Conservation (phyloP, 2,113 vertebrate genomes). For the Meleagris gallopavo region DNA sequence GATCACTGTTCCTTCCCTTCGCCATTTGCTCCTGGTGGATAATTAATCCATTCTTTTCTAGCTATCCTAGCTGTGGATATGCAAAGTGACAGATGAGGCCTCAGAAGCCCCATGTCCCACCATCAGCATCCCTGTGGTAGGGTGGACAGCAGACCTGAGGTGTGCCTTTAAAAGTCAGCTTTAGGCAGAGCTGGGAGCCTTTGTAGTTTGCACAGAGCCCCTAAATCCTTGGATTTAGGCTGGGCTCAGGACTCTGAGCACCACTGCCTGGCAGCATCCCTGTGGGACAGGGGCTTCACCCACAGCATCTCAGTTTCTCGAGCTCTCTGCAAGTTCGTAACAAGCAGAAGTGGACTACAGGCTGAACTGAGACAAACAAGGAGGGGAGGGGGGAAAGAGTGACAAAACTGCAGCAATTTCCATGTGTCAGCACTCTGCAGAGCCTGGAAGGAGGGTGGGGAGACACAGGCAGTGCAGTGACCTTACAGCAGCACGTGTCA, state of each 20-base stretch:
- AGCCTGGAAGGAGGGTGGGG: constrained; percentile 16
- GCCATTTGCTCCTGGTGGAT: not conserved
- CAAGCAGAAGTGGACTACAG: constrained; percentile 71
- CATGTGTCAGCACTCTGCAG: constrained; percentile 46
- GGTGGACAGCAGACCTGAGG: not conserved
- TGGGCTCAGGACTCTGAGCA: not conserved
- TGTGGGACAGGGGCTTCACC: not conserved
- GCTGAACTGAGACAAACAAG: constrained; percentile 57
- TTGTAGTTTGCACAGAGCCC: not conserved
- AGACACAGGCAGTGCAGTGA: not conserved
- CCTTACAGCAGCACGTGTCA: not conserved
- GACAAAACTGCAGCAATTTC: constrained; percentile 44
- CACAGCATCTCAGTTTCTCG: not conserved
- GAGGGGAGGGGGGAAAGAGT: not conserved
- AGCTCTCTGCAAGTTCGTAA: constrained; percentile 20
- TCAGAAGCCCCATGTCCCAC: not conserved
- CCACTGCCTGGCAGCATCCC: not conserved
- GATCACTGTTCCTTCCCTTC: not conserved
- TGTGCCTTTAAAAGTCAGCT: not conserved
- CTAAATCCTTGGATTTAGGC: not conserved
- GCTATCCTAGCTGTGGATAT: not conserved
- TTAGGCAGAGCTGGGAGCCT: not conserved
- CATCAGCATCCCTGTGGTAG: not conserved
- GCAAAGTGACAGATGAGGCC: not conserved
- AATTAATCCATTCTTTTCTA: not conserved